Conservation (phyloP, 2,113 vertebrate genomes). For the Cnemophilus loriae region DNA sequence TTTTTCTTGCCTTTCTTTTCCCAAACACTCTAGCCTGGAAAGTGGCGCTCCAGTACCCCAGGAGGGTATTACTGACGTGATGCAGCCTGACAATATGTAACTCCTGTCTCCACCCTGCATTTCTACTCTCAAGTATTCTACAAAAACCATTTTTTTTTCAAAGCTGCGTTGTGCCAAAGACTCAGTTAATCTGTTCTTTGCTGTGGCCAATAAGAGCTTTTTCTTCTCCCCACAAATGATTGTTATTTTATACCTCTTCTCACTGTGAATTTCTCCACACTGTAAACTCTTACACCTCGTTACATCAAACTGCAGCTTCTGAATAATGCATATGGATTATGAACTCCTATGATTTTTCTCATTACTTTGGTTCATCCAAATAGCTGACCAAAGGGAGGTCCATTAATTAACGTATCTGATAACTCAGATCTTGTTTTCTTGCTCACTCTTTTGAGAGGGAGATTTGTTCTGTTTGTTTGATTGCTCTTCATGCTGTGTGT, state of each 20-base stretch:
- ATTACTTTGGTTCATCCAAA: not conserved
- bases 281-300: not conserved
- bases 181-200: not conserved
- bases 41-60: constrained; percentile 34
- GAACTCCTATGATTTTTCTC: not conserved
- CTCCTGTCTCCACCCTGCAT: not conserved
- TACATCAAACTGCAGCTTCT: not conserved
- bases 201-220: not conserved
- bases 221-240: not conserved
- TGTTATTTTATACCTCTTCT: not conserved
- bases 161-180: not conserved
- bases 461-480: not conserved
- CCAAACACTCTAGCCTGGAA: constrained; percentile 3
- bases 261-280: not conserved
- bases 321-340: not conserved
- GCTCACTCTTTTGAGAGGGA: not conserved
- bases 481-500: fast-evolving
- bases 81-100: constrained; percentile 27
- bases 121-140: not conserved
- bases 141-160: not conserved
- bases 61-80: constrained; percentile 29
- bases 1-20: not conserved
- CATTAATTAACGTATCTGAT: not conserved
- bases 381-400: not conserved
- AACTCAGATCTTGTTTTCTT: not conserved